phyloP scores from a whole-genome alignment of 2,888 invertebrate genomes.

The Cheilosia vulpina region DNA sequence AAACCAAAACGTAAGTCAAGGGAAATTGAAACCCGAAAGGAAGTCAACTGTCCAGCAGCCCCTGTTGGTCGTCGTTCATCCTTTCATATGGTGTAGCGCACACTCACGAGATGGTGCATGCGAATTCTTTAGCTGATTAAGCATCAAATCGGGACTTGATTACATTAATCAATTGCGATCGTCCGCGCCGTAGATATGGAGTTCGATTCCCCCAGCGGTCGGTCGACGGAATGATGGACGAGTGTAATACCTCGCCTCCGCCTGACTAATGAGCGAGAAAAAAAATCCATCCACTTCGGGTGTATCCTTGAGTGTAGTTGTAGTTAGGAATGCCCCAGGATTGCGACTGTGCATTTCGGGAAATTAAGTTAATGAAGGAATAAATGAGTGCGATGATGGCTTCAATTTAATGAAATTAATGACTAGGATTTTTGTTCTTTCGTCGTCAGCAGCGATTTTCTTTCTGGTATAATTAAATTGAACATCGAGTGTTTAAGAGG shows the following conservation, averaged over 20 bases:
- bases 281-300: conserved; percentile 38
- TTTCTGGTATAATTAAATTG: conserved; percentile 13
- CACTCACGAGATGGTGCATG: conserved; percentile 14
- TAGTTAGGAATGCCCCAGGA: conserved; percentile 20
- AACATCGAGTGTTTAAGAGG: conserved; percentile 1
- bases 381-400: conserved; percentile 75
- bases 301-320: conserved; percentile 17
- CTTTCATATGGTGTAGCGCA: not conserved
- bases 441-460: conserved; percentile 4
- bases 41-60: conserved; percentile 42
- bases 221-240: conserved; percentile 53
- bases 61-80: conserved; percentile 9
- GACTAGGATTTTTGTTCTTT: conserved; percentile 44
- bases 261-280: conserved; percentile 72
- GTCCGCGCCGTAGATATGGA: conserved; percentile 51
- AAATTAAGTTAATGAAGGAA: conserved; percentile 76
- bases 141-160: conserved; percentile 77
- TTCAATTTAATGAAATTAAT: conserved; percentile 72
- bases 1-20: conserved; percentile 22
- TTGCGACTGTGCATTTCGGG: conserved; percentile 72
- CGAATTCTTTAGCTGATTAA: conserved; percentile 77
- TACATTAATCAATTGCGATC: conserved; percentile 76
- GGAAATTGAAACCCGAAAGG: conserved; percentile 12
- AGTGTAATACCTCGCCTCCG: conserved; percentile 55
- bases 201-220: conserved; percentile 46